Evolutionary conservation across 1,140 invertebrate genomes (phyloP), one percentile per base, ranked within the genome.

Genomic region (Bombus turneri): DNA sequence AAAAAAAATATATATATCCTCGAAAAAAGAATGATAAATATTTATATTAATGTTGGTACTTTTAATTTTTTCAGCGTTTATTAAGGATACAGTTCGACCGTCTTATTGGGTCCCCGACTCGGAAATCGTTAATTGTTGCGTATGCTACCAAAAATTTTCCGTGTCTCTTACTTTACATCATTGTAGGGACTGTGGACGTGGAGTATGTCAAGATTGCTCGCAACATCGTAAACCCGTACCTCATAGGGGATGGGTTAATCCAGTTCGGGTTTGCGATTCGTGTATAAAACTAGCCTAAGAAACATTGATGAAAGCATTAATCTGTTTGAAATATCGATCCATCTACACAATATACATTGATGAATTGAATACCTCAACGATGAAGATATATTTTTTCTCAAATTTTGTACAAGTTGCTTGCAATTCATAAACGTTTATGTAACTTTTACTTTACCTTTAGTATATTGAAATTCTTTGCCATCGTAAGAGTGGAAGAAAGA

Each of bases 101-200:
- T 95, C 96, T 3, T 98, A 98, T 92, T 98, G 98, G 98, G 96
- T 97, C 53, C 97, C 97, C 0, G 98, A 98, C 94, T 96, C 96
- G 2, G 96, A 97, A 89, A 96, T 97, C 28, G 95, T 94, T 9
- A 93, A 95, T 53, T 98, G 98, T 92, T 95, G 93, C 81, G 96
- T 97, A 2, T 98, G 98, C 93, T 92, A 96, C 3, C 90, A 92
- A 25, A 79, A 88, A 34, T 95, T 95, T 83, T 92, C 90, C 9
- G 88, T 88, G n/a, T 78, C 82, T 2, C 47, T 95, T 31, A 86
- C 95, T 3, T 95, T 97, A 18, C 98, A 98, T 93, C 98, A 98
- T 92, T 98, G 98, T 92, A 95, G 98, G 71, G 96, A 96, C 79
- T 98, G 97, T 92, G 97, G 97, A 28, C 95, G 96, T 89, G 97